A percentile compares a stretch with the other conserved stretches of the same genome.
These are phyloP conservation scores for Molorchus minor DNA, from an alignment of 2,888 invertebrate species.

Conservation along the genomic window DNA sequence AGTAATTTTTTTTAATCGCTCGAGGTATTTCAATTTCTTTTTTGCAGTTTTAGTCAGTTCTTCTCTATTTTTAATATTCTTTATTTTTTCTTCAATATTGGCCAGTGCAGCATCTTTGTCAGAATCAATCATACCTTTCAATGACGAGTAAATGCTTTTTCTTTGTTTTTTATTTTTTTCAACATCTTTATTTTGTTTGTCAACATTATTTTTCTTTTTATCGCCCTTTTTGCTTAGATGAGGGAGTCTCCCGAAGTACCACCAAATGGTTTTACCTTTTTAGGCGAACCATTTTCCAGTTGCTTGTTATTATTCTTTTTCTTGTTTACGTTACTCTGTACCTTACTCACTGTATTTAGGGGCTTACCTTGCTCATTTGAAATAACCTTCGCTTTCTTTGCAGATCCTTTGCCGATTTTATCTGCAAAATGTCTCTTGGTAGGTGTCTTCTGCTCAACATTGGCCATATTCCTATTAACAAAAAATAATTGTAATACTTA, in stretches of 20 bases:
- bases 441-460: constrained; percentile 39
- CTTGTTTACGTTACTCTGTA: constrained; percentile 21
- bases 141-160: constrained; percentile 26
- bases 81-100: constrained; percentile 36
- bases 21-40: constrained; percentile 38
- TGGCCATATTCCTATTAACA: constrained; percentile 32
- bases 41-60: constrained; percentile 45
- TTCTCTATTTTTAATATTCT: constrained; percentile 29
- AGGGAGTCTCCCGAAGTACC: constrained; percentile 34
- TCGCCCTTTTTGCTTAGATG: constrained; percentile 17
- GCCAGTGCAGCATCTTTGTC: constrained; percentile 32
- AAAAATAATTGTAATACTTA: not conserved
- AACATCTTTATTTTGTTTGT: not conserved
- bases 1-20: constrained; percentile 29
- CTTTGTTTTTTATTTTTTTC: constrained; percentile 11
- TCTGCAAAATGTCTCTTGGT: constrained; percentile 33
- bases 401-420: constrained; percentile 30
- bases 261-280: constrained; percentile 38
- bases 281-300: constrained; percentile 18
- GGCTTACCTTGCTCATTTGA: constrained; percentile 9
- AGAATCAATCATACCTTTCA: constrained; percentile 37
- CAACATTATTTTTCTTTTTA: constrained; percentile 25
- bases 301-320: constrained; percentile 23
- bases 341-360: not conserved
- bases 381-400: constrained; percentile 38